phyloP scores from a whole-genome alignment of 2,797 vertebrate species.

The Pitangus sulphuratus region DNA sequence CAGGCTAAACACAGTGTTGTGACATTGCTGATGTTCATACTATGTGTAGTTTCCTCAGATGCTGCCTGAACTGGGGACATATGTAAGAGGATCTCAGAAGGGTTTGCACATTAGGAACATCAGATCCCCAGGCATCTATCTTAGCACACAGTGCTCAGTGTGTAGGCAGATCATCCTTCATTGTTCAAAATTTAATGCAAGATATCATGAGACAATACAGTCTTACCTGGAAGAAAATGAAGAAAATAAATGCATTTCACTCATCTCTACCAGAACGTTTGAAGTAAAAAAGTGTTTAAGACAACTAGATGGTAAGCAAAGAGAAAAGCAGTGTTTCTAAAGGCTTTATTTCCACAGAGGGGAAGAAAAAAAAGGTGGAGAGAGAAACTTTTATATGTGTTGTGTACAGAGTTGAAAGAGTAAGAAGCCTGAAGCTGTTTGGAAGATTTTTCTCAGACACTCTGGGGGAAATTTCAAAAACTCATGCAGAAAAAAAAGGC shows the following conservation, averaged over 20 bases:
- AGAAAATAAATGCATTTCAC: background rate
- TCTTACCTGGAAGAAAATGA: background rate
- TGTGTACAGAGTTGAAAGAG: background rate
- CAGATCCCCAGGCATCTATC: background rate
- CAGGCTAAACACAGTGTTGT: background rate
- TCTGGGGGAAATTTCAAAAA: background rate
- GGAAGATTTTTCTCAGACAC: conserved; percentile 7
- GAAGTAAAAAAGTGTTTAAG: background rate
- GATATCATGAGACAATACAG: background rate
- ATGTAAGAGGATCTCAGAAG: background rate
- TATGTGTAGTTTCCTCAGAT: background rate
- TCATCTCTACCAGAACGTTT: background rate
- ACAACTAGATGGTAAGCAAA: background rate
- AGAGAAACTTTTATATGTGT: background rate
- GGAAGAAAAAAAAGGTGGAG: background rate
- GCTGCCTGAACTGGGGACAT: background rate
- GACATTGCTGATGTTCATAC: background rate
- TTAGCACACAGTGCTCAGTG: background rate
- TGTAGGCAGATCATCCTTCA: background rate
- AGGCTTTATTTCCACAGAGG: background rate
- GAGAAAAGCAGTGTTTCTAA: background rate
- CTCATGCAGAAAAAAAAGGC: background rate
- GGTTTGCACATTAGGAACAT: background rate
- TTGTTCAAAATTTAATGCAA: conserved; percentile 1
- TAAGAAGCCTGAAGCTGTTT: background rate